Evolutionary conservation across 2,888 invertebrate genomes (phyloP).

Genomic region (Temnothorax unifasciatus): DNA sequence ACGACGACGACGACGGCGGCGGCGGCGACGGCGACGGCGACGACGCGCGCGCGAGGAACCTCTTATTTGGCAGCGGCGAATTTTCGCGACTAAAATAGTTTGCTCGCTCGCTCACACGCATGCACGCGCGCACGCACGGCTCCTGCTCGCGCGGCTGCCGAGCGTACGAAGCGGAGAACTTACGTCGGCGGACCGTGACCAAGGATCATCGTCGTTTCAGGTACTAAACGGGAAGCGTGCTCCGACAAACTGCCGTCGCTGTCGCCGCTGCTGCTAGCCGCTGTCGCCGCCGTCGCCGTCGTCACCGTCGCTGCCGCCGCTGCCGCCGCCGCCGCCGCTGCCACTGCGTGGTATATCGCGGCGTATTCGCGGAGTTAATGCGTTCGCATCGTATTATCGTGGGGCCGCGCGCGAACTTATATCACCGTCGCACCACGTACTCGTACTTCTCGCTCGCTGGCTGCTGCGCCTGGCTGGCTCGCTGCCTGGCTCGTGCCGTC

Average conservation of each 20-base stretch:
- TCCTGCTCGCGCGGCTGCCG: slow-evolving; percentile 2
- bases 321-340: neutral
- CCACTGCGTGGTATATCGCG: slow-evolving; percentile 19
- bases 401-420: slow-evolving; percentile 76
- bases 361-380: slow-evolving; percentile 74
- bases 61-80: slow-evolving; percentile 75
- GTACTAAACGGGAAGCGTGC: slow-evolving; percentile 52
- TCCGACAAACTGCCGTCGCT: neutral
- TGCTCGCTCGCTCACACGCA: slow-evolving; percentile 60
- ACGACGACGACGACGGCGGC: neutral
- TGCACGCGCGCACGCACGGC: slow-evolving; percentile 12
- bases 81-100: slow-evolving; percentile 81
- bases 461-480: slow-evolving; percentile 40
- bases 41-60: slow-evolving; percentile 53
- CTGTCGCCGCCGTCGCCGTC: neutral
- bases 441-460: slow-evolving; percentile 52
- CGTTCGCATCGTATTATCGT: slow-evolving; percentile 81
- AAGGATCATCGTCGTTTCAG: slow-evolving; percentile 81
- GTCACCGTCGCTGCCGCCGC: neutral
- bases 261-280: neutral
- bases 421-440: slow-evolving; percentile 82
- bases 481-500: slow-evolving; percentile 5
- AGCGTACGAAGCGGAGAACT: slow-evolving; percentile 69
- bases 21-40: neutral
- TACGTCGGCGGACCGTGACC: slow-evolving; percentile 80